Evolutionary conservation across 2,888 invertebrate genomes (phyloP).

Genomic region (Escarpia spicata): DNA sequence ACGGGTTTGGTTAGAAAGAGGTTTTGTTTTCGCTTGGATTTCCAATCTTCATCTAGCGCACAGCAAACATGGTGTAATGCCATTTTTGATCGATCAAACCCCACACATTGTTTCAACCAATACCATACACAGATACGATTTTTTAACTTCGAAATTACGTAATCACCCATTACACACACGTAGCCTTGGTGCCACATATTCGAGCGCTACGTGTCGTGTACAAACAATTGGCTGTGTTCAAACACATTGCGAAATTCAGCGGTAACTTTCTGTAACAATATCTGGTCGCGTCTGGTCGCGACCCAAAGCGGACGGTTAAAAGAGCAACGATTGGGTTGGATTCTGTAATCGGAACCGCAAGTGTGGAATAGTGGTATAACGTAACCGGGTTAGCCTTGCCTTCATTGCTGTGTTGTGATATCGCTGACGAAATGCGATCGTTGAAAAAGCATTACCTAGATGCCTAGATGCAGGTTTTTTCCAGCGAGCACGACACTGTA

Average conservation of each 20-base stretch:
- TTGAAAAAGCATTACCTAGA: background rate
- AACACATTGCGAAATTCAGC: slow-evolving; percentile 9
- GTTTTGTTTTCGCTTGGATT: too few species aligned
- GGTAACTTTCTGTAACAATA: background rate
- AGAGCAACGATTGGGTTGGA: background rate
- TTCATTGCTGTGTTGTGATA: background rate
- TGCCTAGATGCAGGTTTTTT: background rate
- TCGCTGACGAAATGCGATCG: background rate
- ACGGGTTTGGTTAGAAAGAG: too few species aligned
- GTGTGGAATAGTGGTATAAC: background rate
- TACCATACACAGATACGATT: too few species aligned
- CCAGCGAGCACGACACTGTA: background rate
- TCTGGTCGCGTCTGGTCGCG: background rate
- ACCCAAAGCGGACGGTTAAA: background rate
- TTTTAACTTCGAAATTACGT: too few species aligned
- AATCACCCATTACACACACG: background rate
- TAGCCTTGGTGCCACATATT: background rate
- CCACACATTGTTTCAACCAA: too few species aligned
- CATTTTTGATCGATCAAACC: too few species aligned
- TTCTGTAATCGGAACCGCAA: background rate
- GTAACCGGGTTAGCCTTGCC: background rate
- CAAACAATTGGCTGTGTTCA: slow-evolving; percentile 7
- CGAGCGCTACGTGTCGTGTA: background rate
- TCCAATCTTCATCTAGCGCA: too few species aligned
- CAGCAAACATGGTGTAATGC: too few species aligned